These are phyloP conservation scores for Dermolepida albohirtum DNA, from an alignment of 2,888 invertebrate species.

Conservation along the genomic window DNA sequence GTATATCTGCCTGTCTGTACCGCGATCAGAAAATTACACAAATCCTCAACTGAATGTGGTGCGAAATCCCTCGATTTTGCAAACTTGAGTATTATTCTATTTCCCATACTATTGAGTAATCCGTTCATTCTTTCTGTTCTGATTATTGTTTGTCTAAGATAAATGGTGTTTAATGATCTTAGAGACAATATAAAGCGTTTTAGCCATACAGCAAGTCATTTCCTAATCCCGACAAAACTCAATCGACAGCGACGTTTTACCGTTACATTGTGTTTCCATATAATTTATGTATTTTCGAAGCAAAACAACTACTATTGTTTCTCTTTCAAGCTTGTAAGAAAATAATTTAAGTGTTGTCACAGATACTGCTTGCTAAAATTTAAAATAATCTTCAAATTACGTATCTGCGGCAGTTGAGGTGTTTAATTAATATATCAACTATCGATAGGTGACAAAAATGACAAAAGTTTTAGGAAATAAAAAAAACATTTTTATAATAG, in stretches of 20 bases:
- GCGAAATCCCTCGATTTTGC: conserved; percentile 23
- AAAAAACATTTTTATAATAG: too few relatives aligned
- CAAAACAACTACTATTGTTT: conserved; percentile 17
- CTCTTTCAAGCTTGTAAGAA: not conserved
- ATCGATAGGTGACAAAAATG: too few relatives aligned
- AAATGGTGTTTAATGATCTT: conserved; percentile 37
- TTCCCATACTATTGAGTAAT: conserved; percentile 19
- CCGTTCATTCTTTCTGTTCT: conserved; percentile 24
- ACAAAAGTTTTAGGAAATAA: too few relatives aligned
- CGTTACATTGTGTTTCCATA: conserved; percentile 30
- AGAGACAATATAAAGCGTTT: conserved; percentile 33
- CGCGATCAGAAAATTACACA: conserved; percentile 35
- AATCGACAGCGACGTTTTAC: conserved; percentile 24
- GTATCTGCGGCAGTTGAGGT: too few relatives aligned
- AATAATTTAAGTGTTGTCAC: conserved; percentile 5
- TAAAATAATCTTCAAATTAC: too few relatives aligned
- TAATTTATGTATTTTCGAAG: conserved; percentile 35
- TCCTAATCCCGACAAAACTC: conserved; percentile 22
- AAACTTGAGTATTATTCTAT: conserved; percentile 32
- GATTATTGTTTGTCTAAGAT: conserved; percentile 31
- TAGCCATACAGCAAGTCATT: conserved; percentile 9
- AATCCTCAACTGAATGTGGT: conserved; percentile 27
- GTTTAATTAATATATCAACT: too few relatives aligned
- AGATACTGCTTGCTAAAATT: too few relatives aligned
- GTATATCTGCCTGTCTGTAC: not conserved